phyloP scores from a whole-genome alignment of 2,888 invertebrate genomes.

The Scaptodrosophila latifasciaeformis region DNA sequence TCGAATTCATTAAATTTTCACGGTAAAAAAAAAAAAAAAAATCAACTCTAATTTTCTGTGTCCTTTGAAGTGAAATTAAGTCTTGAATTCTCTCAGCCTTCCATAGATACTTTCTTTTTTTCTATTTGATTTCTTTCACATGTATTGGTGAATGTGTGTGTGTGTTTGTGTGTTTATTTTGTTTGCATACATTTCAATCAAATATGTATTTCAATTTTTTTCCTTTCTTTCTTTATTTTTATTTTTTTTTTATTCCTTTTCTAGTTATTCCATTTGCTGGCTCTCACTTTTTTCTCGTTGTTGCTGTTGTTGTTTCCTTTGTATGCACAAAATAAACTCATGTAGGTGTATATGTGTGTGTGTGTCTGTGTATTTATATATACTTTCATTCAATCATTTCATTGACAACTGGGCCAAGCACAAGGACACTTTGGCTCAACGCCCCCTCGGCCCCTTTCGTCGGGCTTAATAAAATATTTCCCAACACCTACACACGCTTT shows the following conservation, averaged over 20 bases:
- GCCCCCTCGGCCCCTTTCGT: no score
- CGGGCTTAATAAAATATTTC: no score
- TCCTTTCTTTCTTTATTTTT: constrained; percentile 46
- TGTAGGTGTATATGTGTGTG: neutral
- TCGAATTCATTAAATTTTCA: no score
- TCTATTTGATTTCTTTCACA: neutral
- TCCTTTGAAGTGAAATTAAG: no score
- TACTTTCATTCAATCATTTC: constrained; percentile 1
- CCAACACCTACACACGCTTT: no score
- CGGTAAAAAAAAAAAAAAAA: no score
- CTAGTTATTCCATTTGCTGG: neutral
- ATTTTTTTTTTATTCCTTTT: neutral
- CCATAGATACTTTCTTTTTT: no score
- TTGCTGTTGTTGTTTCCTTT: neutral
- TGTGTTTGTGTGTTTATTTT: constrained; percentile 27
- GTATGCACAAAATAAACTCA: constrained; percentile 1
- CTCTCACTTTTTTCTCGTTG: neutral
- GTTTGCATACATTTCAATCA: constrained; percentile 43
- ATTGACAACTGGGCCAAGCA: constrained; percentile 2
- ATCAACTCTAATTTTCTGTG: no score
- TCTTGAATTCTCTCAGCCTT: no score
- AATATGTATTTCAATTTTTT: constrained; percentile 57
- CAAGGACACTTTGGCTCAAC: neutral
- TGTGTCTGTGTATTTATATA: neutral
- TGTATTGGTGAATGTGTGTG: constrained; percentile 33